Evolutionary conservation across 1,140 invertebrate species (phyloP).

Genomic region (Zaprionus ghesquierei): DNA sequence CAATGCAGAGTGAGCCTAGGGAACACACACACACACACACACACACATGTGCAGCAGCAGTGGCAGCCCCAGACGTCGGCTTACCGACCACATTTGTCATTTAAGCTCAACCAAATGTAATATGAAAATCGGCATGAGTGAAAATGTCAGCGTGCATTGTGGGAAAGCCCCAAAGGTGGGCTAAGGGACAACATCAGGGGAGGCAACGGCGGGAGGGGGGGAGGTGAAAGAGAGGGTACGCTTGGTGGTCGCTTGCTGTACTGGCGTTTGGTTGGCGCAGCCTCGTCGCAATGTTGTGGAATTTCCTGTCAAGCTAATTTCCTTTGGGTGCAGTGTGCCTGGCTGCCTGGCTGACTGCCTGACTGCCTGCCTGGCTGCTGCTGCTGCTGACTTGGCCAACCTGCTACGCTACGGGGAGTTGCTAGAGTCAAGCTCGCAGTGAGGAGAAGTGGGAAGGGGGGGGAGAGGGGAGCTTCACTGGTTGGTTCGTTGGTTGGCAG

Average conservation of each 20-base stretch:
- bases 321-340: constrained; percentile 64
- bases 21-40: not conserved
- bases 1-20: not conserved
- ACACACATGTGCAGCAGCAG: not conserved
- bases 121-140: constrained; percentile 75
- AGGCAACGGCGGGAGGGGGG: not conserved
- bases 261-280: constrained; percentile 19
- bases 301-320: constrained; percentile 80
- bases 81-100: constrained; percentile 76
- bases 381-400: constrained; percentile 42
- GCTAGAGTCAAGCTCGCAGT: no score
- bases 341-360: constrained; percentile 22
- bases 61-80: constrained; percentile 61
- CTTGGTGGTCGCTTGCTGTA: constrained; percentile 7
- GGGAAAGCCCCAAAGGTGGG: constrained; percentile 18
- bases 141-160: constrained; percentile 72
- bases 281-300: constrained; percentile 62
- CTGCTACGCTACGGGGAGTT: no score
- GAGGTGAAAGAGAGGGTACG: not conserved
- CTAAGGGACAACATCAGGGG: not conserved
- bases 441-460: not conserved
- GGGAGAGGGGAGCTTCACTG: not conserved
- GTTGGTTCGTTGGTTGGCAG: constrained; percentile 49
- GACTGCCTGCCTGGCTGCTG: no score
- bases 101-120: constrained; percentile 77